Evolutionary conservation across 2,888 invertebrate species (phyloP).

Genomic region (Lithophane ornitopus): DNA sequence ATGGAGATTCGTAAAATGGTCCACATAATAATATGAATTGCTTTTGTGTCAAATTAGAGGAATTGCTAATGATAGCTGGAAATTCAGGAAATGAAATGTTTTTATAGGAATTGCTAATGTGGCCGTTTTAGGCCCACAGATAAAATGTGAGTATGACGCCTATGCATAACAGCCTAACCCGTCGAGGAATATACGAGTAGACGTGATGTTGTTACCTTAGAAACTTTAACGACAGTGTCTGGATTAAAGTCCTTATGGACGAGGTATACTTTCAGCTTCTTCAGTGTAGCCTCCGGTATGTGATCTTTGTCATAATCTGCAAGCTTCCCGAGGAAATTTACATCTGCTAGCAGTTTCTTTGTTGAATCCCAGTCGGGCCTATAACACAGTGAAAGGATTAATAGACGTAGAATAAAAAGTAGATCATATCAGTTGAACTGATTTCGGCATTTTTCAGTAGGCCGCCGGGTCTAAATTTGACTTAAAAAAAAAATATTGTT

Average conservation of each 20-base stretch:
- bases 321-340: constrained; percentile 95
- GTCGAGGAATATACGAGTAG: neutral
- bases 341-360: constrained; percentile 95
- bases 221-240: constrained; percentile 94
- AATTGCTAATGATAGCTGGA: no score
- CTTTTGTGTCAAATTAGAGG: no score
- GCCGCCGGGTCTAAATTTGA: no score
- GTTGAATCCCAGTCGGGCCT: constrained; percentile 97
- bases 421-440: no score
- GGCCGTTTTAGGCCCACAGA: no score
- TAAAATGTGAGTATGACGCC: neutral
- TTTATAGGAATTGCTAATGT: no score
- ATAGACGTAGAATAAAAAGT: neutral
- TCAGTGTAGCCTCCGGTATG: constrained; percentile 93
- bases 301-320: constrained; percentile 97
- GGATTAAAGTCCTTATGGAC: constrained; percentile 96
- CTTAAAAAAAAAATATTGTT: no score
- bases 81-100: no score
- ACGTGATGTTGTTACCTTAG: constrained; percentile 75
- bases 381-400: constrained; percentile 15
- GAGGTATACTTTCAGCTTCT: constrained; percentile 95
- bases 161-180: neutral
- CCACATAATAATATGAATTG: no score
- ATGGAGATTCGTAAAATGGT: no score
- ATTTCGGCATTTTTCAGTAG: no score